Percentiles rank a stretch among this genome's conserved stretches.
Conservation (phyloP, 2,888 invertebrate species). For the Xiphydria camelus region DNA sequence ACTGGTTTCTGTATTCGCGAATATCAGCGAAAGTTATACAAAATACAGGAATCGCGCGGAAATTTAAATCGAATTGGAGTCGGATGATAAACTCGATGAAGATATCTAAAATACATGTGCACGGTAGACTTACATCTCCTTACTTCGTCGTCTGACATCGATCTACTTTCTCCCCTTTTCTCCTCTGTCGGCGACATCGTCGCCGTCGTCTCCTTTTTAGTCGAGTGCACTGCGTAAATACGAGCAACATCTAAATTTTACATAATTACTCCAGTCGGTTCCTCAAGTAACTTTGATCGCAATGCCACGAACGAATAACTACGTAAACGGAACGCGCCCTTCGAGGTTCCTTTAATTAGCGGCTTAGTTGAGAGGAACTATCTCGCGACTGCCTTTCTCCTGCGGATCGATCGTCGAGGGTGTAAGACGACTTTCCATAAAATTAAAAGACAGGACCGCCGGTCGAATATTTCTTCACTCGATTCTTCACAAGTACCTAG, state of each 20-base stretch:
- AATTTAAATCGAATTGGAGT: background rate
- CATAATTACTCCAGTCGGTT: conserved; percentile 11
- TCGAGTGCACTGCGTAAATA: conserved; percentile 7
- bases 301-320: conserved; percentile 12
- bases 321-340: conserved; percentile 11
- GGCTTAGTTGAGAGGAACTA: background rate
- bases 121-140: too few species aligned
- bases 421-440: too few species aligned
- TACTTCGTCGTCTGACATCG: too few species aligned
- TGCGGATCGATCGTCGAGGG: too few species aligned
- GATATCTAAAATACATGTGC: too few species aligned
- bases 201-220: background rate
- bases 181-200: too few species aligned
- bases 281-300: conserved; percentile 11
- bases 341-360: conserved; percentile 12
- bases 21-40: background rate
- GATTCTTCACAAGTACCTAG: too few species aligned
- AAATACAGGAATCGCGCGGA: too few species aligned
- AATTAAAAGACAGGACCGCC: too few species aligned
- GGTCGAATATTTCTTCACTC: too few species aligned
- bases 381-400: background rate
- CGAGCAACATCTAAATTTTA: conserved; percentile 12
- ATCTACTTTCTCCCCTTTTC: too few species aligned
- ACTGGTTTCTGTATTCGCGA: background rate
- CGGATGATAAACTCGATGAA: too few species aligned